Conservation (phyloP, 2,797 vertebrate species). For the Leuciscus waleckii region DNA sequence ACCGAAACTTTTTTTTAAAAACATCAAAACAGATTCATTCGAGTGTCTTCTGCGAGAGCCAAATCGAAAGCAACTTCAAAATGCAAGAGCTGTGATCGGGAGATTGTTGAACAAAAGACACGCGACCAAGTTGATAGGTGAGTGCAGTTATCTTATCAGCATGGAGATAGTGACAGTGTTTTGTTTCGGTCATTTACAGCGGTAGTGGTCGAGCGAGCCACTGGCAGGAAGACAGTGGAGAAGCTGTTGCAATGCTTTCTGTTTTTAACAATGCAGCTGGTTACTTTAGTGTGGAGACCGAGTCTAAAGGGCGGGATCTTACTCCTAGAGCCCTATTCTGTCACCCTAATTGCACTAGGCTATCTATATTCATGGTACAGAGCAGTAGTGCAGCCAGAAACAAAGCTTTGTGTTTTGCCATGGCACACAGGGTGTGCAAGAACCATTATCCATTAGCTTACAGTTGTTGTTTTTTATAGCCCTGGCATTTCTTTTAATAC, state of each 20-base stretch:
- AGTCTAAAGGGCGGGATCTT: conserved; percentile 21
- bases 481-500: background rate
- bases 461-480: background rate
- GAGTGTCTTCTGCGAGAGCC: background rate
- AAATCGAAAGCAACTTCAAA: conserved; percentile 28
- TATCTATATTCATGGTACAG: background rate
- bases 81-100: background rate
- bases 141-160: conserved; percentile 7
- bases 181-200: background rate
- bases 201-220: background rate
- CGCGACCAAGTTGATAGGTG: conserved; percentile 25
- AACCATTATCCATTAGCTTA: no score
- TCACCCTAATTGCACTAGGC: background rate
- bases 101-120: conserved; percentile 22
- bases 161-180: background rate
- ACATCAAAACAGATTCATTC: background rate
- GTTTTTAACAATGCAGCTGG: conserved; percentile 11
- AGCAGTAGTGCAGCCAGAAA: background rate
- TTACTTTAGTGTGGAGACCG: conserved; percentile 24
- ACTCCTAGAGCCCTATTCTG: background rate
- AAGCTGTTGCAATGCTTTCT: conserved; percentile 11
- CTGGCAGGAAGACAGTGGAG: background rate
- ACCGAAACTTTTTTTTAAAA: conserved; percentile 35
- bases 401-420: background rate
- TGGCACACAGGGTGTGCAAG: background rate